Conservation (phyloP, 2,888 invertebrate species). For the Neoascia interrupta region DNA sequence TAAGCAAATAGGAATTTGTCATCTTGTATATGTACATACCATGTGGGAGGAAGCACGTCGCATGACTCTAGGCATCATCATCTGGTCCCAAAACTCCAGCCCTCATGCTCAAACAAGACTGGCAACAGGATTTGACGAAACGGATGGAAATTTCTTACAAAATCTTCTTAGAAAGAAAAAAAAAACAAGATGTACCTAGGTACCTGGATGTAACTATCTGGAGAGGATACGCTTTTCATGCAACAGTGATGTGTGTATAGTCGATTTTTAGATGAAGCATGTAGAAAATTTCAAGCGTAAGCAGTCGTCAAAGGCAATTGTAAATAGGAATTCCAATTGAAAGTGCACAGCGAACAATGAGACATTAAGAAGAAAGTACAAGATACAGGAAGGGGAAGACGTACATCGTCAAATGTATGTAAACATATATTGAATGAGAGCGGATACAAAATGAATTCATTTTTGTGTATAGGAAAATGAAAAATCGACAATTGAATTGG, state of each 20-base stretch:
- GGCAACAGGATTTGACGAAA: slow-evolving; percentile 58
- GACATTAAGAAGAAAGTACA: neutral
- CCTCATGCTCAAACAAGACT: neutral
- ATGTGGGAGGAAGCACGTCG: slow-evolving; percentile 38
- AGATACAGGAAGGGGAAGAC: neutral
- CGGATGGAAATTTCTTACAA: slow-evolving; percentile 56
- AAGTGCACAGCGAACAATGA: slow-evolving; percentile 39
- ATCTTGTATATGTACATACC: too few species aligned
- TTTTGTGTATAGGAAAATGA: slow-evolving; percentile 38
- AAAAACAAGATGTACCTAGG: slow-evolving; percentile 15
- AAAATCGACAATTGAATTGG: slow-evolving; percentile 36
- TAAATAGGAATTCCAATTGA: slow-evolving; percentile 67
- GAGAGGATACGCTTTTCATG: slow-evolving; percentile 6
- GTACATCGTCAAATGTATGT: neutral
- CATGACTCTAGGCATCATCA: slow-evolving; percentile 49
- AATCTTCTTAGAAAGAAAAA: slow-evolving; percentile 28
- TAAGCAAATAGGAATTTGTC: slow-evolving; percentile 41
- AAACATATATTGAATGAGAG: slow-evolving; percentile 25
- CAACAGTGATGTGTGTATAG: slow-evolving; percentile 17
- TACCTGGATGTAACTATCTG: neutral
- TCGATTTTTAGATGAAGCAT: slow-evolving; percentile 46
- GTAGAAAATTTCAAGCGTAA: slow-evolving; percentile 35
- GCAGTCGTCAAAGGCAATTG: slow-evolving; percentile 60
- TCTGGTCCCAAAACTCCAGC: slow-evolving; percentile 7
- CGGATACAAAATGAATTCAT: slow-evolving; percentile 47